Base-by-base conservation (phyloP, 1,140 invertebrate species). In the Drosophila melanogaster region DNA sequence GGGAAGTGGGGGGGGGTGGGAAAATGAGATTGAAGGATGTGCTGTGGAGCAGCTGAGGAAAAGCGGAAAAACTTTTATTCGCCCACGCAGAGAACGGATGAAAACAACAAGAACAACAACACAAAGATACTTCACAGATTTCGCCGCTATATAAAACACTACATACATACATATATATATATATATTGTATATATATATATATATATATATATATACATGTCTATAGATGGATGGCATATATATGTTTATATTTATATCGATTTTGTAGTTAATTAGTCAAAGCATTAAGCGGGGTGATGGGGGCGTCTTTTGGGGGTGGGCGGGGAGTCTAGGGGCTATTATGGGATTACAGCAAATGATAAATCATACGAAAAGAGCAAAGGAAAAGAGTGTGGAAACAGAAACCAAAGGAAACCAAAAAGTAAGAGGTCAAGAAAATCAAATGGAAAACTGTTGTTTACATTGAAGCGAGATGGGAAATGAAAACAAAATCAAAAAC, bases 401-500 rank as follows among this genome's bases (percentile, higher is more conserved):
- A 4, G 46, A 22, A 56, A 14, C 37, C 19, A 38, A 8, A 30
- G 30, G 24, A 35, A 35, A 66, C 61, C 47, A 54, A 30, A 30
- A 22, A 4, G n/a, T 33, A 40, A 51, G 19, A 14, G 11, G 19
- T 44, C 8, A 46, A 15, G 46, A 11, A 50, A 47, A 30, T 44
- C 37, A 41, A 41, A 40, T 38, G 40, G 46, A 15, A 15, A 22
- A 54, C 33, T 55, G 61, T 38, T 55, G 61, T 54, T 66, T 54
- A 57, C 19, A 69, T 43, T 54, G 1, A 54, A 50, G 35, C 49
- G 43, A 72, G 26, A 51, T 37, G 46, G 33, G 30, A 62, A 62
- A 64, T 46, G 38, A 49, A 74, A 62, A 73, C 30, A 72, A 72
- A 66, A 60, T 51, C 53, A 50, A 54, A 77, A 62, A 54, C 71